phyloP scores from a whole-genome alignment of 2,888 invertebrate species.

The Oscheius sp. region DNA sequence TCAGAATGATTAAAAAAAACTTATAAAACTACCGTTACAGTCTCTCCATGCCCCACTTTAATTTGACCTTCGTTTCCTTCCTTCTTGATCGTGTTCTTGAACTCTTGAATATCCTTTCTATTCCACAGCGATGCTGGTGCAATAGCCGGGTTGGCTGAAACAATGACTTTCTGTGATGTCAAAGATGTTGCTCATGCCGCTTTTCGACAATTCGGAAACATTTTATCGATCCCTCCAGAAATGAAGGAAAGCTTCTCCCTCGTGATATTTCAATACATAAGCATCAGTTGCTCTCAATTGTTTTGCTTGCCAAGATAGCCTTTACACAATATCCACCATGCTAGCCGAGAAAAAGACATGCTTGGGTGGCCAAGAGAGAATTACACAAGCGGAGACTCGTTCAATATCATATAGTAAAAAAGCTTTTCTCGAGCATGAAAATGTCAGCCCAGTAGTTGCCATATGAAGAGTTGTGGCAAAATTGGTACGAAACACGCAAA shows the following conservation, averaged over 20 bases:
- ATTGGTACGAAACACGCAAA: constrained; percentile 35
- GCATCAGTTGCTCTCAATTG: neutral
- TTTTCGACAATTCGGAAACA: constrained; percentile 7
- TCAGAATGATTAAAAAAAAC: neutral
- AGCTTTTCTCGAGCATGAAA: constrained; percentile 16
- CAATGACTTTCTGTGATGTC: neutral
- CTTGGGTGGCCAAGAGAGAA: constrained; percentile 12
- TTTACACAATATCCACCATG: constrained; percentile 36
- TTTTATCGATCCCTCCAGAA: constrained; percentile 1
- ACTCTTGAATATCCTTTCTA: constrained; percentile 86
- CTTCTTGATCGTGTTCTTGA: constrained; percentile 81
- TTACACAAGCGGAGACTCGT: constrained; percentile 28
- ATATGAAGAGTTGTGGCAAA: neutral
- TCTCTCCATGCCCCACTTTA: constrained; percentile 94
- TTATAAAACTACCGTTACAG: constrained; percentile 83
- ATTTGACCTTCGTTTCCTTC: constrained; percentile 89
- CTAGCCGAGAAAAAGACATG: constrained; percentile 21
- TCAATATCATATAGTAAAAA: constrained; percentile 6
- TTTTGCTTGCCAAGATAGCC: constrained; percentile 2
- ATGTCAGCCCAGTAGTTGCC: neutral
- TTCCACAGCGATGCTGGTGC: constrained; percentile 94
- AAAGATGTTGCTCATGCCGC: constrained; percentile 16
- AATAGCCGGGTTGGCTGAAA: constrained; percentile 74
- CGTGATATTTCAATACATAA: constrained; percentile 10
- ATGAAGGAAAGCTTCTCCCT: neutral